Base-by-base conservation (phyloP, 2,113 vertebrate species). In the Okapia johnstoni region DNA sequence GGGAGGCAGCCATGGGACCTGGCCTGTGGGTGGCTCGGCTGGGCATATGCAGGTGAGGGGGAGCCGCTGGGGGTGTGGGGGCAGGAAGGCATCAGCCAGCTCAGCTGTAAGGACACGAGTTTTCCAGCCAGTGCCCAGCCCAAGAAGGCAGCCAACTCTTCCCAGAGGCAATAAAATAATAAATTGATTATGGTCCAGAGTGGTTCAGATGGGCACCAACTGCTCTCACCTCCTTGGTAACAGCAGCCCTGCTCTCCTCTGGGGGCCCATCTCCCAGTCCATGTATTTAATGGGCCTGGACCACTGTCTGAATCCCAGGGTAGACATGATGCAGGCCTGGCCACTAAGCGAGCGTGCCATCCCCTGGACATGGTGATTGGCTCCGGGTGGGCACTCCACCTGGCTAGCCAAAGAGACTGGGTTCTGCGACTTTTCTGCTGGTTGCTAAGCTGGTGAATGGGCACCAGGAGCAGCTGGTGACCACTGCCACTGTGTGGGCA, bases 151-250 rank as follows among this genome's bases (percentile, higher is more conserved):
- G 17, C 15, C 21, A 17, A 3, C 36, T 48, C 2, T 33, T 26
- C 94, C 54, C 4, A 30, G 61, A 48, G 61, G 28, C 25, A 43
- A 21, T n/a, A 21, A 2, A 58, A 19, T 33, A n/a, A 23, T 26
- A 57, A 52, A 76, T 6, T 28, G 21, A 17, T 73, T 30, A 73
- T 17, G 4, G 10, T 36, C 36, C 48, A 25, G 33, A 13, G 52
- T 23, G n/a, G 23, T 14, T 57, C 52, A 36, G 52, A 16, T 26
- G n/a, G n/a, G 52, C n/a, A 26, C 52, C 13, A 23, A 55, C 50
- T 0, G 2, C 36, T 33, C 46, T 25, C 98, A 98, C 48, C 95
- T 99, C 30, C 99, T 77, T 28, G 13, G 10, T 14, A 55, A 21
- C 10, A 30, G 50, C 87, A 46, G 43, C 46, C 46, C 43, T 52